Percentiles rank a stretch among this genome's conserved stretches.
Conservation (phyloP, 2,888 invertebrate genomes). For the Chloroclysta siterata region DNA sequence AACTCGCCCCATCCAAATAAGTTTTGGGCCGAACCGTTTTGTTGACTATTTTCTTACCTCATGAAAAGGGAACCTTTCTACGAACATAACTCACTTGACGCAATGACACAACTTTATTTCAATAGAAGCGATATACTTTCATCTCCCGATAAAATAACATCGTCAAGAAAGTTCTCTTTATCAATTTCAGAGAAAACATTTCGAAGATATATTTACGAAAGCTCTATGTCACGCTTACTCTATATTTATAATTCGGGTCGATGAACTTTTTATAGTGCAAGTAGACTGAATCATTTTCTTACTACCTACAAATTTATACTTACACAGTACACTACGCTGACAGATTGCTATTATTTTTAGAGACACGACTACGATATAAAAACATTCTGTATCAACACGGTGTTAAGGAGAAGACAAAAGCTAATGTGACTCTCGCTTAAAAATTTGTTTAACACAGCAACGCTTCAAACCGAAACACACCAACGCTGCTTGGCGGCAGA, state of each 20-base stretch:
- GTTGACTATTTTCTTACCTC: not conserved
- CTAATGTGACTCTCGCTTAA: too few relatives aligned
- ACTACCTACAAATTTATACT: not conserved
- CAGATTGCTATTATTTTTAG: too few relatives aligned
- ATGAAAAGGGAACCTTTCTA: not conserved
- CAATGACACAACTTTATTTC: conserved; percentile 5
- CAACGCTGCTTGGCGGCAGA: too few relatives aligned
- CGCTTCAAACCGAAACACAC: too few relatives aligned
- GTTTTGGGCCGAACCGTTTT: not conserved
- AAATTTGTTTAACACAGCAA: too few relatives aligned
- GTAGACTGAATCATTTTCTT: conserved; percentile 14
- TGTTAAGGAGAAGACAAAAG: too few relatives aligned
- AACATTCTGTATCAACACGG: too few relatives aligned
- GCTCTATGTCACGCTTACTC: conserved; percentile 32
- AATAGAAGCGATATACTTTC: conserved; percentile 4
- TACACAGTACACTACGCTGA: too few relatives aligned
- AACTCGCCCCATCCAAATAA: too few relatives aligned
- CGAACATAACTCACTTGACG: conserved; percentile 1
- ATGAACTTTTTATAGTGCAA: conserved; percentile 31
- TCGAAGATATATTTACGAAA: conserved; percentile 31
- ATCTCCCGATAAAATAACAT: conserved; percentile 7
- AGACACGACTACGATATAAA: too few relatives aligned
- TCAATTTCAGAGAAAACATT: conserved; percentile 34
- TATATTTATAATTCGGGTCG: conserved; percentile 33
- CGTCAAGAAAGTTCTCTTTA: conserved; percentile 26